phyloP scores from a whole-genome alignment of 2,113 vertebrate species.

The Raja brachyura region DNA sequence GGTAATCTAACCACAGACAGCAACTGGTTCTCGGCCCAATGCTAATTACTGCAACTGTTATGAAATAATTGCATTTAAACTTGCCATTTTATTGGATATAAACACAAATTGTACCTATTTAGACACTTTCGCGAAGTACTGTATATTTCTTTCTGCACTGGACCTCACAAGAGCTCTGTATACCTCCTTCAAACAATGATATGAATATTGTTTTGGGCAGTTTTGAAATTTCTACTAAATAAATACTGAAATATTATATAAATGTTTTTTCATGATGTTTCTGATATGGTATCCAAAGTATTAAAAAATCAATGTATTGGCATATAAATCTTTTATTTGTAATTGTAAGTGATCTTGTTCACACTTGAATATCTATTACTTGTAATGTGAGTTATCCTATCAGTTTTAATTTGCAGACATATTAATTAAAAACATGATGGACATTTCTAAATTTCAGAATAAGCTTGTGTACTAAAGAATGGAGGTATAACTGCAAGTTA shows the following conservation, averaged over 20 bases:
- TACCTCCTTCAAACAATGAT: not conserved
- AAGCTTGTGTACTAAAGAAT: not conserved
- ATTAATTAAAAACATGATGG: not conserved
- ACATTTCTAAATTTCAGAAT: not conserved
- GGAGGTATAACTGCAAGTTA: not conserved
- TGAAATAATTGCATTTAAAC: not conserved
- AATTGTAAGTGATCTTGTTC: not conserved
- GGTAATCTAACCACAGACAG: not conserved
- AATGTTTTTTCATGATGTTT: too few species aligned
- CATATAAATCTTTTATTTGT: not conserved
- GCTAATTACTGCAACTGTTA: not conserved
- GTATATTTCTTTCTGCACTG: not conserved
- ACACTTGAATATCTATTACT: not conserved
- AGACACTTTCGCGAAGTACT: not conserved
- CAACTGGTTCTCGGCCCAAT: not conserved
- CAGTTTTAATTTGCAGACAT: not conserved
- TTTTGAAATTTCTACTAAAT: too few species aligned
- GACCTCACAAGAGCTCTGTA: not conserved
- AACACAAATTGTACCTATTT: not conserved
- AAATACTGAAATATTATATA: too few species aligned
- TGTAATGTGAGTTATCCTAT: not conserved
- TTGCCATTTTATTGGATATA: not conserved
- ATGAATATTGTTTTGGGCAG: not conserved
- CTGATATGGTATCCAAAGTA: not conserved
- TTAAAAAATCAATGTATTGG: not conserved